Percentiles rank a stretch among this genome's conserved stretches.
These are phyloP conservation scores for Dipodomys ordii DNA, from an alignment of 2,113 vertebrate species.

Conservation along the genomic window DNA sequence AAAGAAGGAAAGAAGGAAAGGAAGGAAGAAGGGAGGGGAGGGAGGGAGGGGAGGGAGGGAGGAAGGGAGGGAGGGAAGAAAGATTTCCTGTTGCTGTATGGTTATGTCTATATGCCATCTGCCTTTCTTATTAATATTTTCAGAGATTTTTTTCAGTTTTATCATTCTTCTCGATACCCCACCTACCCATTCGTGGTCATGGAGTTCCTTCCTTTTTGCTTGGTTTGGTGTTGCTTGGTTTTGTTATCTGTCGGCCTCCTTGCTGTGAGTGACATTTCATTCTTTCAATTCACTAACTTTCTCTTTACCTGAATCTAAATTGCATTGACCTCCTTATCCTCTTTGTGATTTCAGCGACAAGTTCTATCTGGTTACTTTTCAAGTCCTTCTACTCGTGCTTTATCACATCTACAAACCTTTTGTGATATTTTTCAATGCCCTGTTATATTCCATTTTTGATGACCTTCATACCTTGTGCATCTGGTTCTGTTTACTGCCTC, in stretches of 20 bases:
- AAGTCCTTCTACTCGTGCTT: not conserved
- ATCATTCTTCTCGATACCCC: not conserved
- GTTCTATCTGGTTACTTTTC: not conserved
- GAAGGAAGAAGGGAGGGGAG: too few relatives aligned
- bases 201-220: too few relatives aligned
- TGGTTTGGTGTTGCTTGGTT: too few relatives aligned
- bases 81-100: not conserved
- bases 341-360: conserved; percentile 22
- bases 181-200: too few relatives aligned
- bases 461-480: not conserved
- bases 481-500: not conserved
- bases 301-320: not conserved
- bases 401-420: not conserved
- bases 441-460: not conserved
- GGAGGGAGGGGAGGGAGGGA: too few relatives aligned
- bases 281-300: conserved; percentile 14
- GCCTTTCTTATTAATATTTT: conserved; percentile 14
- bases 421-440: not conserved
- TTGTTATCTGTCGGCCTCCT: not conserved
- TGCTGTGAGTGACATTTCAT: not conserved
- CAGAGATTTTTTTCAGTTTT: conserved; percentile 13
- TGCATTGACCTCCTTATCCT: not conserved
- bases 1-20: too few relatives aligned
- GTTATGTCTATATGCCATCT: not conserved
- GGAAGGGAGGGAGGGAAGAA: too few relatives aligned